A percentile compares a stretch with the other conserved stretches of the same genome.
Evolutionary conservation across 2,797 vertebrate species (phyloP).

Genomic region (Lepilemur ruficaudatus): DNA sequence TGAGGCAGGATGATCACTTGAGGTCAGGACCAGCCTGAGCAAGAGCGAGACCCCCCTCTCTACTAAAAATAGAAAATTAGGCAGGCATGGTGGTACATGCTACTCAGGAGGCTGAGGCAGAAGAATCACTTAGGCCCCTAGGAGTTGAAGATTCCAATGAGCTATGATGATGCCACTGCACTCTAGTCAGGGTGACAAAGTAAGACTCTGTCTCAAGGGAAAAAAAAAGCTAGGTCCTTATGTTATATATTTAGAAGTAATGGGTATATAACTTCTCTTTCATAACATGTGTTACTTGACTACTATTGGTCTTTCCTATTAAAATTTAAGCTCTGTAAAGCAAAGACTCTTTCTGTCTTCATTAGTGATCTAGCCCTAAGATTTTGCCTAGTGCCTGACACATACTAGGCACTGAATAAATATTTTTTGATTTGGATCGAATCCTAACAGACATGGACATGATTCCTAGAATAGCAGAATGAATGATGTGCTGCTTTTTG

Average conservation of each 20-base stretch:
- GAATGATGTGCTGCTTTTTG: constrained; percentile 34
- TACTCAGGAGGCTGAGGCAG: not conserved
- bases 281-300: not conserved
- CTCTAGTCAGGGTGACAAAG: not conserved
- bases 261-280: constrained; percentile 10
- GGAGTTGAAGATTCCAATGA: not conserved
- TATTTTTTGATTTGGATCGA: constrained; percentile 1
- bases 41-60: too few species aligned
- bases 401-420: not conserved
- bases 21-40: too few species aligned
- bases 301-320: not conserved
- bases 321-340: constrained; percentile 18
- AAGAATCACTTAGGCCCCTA: not conserved
- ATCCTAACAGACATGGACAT: not conserved
- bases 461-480: constrained; percentile 35
- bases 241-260: constrained; percentile 1
- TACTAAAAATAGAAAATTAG: too few species aligned
- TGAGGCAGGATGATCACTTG: too few species aligned
- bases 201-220: not conserved
- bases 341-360: not conserved
- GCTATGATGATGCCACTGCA: not conserved
- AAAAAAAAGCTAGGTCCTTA: not conserved
- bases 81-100: too few species aligned
- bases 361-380: not conserved
- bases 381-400: not conserved